Base-by-base conservation (phyloP, 1,140 invertebrate species). In the Drosophila rufa region DNA sequence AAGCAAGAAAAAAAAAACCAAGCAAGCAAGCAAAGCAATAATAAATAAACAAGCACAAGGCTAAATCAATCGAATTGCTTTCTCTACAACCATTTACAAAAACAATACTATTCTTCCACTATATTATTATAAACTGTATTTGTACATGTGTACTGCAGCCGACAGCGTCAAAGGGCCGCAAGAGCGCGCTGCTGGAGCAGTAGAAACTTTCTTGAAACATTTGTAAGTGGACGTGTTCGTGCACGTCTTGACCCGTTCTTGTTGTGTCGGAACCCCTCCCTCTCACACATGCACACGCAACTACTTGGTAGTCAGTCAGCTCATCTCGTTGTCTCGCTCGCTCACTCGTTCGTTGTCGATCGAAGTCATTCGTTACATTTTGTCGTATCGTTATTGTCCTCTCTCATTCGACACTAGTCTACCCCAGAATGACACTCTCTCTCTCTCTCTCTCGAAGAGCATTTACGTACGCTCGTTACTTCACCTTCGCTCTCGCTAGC, bases 171-270 rank as follows among this genome's bases (percentile, higher is more conserved):
- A 92, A 91, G 79, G 87, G 86, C 70, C 70, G 89, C 86, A 81
- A 86, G 69, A 82, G 79, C 80, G 86, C 82, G 87, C 90, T 92
- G 87, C 90, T 92, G 92, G 92, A 92, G 79, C 87, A 91, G 82
- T 92, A 92, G 70, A 77, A 71, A 80, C 79, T 89, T 85, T 92
- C 80, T 86, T 91, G 79, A 92, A 79, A 91, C 92, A 92, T 92
- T 92, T 92, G 92, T 92, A 92, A 92, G 92, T 92, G 82, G 59
- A 64, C 68, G 65, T 67, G 64, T 67, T 55, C 11, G 60, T 74
- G 47, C 48, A 59, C 57, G 71, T 75, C 69, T 64, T 62, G 53
- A 59, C 70, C 69, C 40, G 70, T 73, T 73, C 70, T 73, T 73
- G 70, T 73, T 73, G 70, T 73, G 70, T 73, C 70, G 70, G 68